These are phyloP conservation scores for Serinus canaria DNA, from an alignment of 2,113 vertebrate genomes.

Conservation along the genomic window DNA sequence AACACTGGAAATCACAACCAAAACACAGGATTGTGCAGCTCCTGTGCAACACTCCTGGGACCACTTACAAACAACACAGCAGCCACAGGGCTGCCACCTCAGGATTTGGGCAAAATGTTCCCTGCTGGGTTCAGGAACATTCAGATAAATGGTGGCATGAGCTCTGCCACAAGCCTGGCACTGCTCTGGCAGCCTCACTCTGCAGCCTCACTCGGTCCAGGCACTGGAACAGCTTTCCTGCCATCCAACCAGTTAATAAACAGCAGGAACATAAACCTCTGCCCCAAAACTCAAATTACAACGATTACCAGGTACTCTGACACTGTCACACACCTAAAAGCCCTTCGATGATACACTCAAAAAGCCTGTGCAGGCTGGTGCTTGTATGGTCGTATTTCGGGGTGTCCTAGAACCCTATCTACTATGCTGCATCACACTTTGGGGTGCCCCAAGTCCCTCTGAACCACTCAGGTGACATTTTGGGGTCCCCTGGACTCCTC, in stretches of 20 bases:
- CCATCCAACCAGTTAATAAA: neutral
- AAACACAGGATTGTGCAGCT: accelerated
- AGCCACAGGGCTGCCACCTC: neutral
- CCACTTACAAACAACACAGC: neutral
- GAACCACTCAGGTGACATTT: neutral
- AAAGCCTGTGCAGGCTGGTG: neutral
- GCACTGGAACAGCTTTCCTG: neutral
- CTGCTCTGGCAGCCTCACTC: neutral
- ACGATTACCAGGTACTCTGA: neutral
- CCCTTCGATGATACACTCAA: neutral
- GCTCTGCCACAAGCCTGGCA: neutral
- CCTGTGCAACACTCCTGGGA: neutral
- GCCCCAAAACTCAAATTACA: neutral
- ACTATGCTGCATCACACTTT: neutral
- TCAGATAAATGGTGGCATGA: accelerated
- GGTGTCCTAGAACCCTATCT: neutral
- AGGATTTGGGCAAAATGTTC: neutral
- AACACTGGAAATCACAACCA: neutral
- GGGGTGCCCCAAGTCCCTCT: neutral
- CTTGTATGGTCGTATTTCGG: neutral
- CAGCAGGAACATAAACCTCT: neutral
- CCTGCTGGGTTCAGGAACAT: accelerated
- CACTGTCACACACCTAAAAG: neutral
- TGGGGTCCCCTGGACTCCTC: neutral
- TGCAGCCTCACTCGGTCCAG: neutral